Percentiles rank a stretch among this genome's conserved stretches.
These are phyloP conservation scores for Cybosia mesomella DNA, from an alignment of 2,888 invertebrate genomes.

Conservation along the genomic window DNA sequence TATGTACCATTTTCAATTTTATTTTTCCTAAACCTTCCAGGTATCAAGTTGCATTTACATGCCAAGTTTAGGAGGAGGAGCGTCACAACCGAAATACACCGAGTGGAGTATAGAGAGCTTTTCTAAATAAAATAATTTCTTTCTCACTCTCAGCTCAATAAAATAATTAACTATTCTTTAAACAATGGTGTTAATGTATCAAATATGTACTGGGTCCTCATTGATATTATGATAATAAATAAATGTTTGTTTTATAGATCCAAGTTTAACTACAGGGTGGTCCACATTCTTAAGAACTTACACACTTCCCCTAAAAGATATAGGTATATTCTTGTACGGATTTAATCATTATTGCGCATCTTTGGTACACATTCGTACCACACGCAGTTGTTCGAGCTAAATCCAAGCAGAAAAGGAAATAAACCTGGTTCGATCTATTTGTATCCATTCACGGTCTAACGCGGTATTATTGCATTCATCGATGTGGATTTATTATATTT, in stretches of 20 bases:
- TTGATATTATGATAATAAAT: not conserved
- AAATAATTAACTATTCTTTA: no score
- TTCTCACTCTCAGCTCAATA: no score
- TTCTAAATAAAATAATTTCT: no score
- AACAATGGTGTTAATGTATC: no score
- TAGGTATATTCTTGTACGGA: conserved; percentile 1
- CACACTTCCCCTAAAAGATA: not conserved
- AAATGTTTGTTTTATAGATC: not conserved
- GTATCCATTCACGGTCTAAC: conserved; percentile 35
- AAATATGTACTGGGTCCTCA: no score
- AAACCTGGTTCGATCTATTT: conserved; percentile 31
- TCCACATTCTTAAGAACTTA: not conserved
- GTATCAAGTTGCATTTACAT: no score
- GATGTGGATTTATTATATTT: not conserved
- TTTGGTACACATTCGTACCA: conserved; percentile 23
- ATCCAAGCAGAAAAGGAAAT: conserved; percentile 41
- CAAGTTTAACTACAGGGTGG: conserved; percentile 7
- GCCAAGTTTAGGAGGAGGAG: no score
- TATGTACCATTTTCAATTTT: no score
- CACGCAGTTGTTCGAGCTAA: conserved; percentile 40
- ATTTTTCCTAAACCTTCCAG: no score
- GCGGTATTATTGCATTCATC: conserved; percentile 10
- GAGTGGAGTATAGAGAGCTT: no score
- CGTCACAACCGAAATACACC: no score
- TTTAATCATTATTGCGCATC: conserved; percentile 4